These are phyloP conservation scores for Periphyllus acericola DNA, from an alignment of 2,888 invertebrate species.

Conservation along the genomic window DNA sequence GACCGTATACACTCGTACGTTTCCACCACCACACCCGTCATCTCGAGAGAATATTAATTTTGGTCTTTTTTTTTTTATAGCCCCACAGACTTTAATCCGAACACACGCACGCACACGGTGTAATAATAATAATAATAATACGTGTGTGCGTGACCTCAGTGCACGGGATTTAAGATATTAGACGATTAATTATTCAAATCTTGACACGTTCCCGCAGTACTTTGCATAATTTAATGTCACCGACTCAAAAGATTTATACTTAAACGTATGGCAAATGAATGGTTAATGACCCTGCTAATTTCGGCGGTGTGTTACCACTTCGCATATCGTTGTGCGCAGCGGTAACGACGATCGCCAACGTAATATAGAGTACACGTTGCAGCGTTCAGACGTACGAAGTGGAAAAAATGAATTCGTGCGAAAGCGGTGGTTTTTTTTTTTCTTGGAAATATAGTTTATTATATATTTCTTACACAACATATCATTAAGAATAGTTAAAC, in stretches of 20 bases:
- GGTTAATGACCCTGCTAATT: conserved; percentile 49
- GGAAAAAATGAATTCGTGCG: not conserved
- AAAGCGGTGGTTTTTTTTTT: not conserved
- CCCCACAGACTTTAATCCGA: conserved; percentile 41
- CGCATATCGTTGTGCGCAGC: not conserved
- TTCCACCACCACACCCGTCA: not conserved
- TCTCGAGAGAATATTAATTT: conserved; percentile 47
- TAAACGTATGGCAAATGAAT: not conserved
- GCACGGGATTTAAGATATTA: conserved; percentile 48
- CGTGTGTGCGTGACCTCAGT: conserved; percentile 50
- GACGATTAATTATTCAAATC: conserved; percentile 58
- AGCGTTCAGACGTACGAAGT: not conserved
- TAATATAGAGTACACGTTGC: not conserved
- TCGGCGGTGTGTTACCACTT: conserved; percentile 11
- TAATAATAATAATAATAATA: conserved; percentile 25
- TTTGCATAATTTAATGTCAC: conserved; percentile 60
- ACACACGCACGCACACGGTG: not conserved
- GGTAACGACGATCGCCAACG: not conserved
- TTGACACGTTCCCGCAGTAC: conserved; percentile 45
- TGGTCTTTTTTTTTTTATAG: not conserved
- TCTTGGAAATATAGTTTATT: conserved; percentile 29
- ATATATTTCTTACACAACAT: conserved; percentile 45
- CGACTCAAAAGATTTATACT: conserved; percentile 30
- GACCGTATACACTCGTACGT: no score
- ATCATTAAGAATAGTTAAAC: conserved; percentile 32